Evolutionary conservation across 2,797 vertebrate species (phyloP), one percentile per base, ranked within the genome.

Genomic region (Lepilemur septentrionalis): DNA sequence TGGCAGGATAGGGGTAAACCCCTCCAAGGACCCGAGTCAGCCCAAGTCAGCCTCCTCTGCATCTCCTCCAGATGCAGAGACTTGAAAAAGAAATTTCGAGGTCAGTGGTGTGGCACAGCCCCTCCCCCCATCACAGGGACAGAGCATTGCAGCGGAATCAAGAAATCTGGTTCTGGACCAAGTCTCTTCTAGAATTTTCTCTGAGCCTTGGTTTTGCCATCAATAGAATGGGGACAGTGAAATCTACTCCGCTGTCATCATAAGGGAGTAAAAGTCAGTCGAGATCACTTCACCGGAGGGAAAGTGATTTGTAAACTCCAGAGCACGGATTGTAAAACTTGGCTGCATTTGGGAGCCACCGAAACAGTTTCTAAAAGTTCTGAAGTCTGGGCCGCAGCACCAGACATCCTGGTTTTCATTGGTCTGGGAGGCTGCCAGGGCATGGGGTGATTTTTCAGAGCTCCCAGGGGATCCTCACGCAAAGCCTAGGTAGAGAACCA

Each of bases 101-200:
- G 63, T 38, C n/a, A 22, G 75, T 0, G 1, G 70, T 14, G 15
- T 11, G 35, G 32, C 69, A 55, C 2, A 10, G 15, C 2, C 12
- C 13, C n/a, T 35, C 38, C 30, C 43, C 28, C 2, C 20, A 55
- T 20, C 46, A 72, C 13, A 41, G 28, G 23, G 65, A 67, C 76
- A 55, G 11, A 73, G 17, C 59, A 23, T 2, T 23, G 5, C 28
- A 83, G 32, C 46, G 46, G 79, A 93, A 57, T 79, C 67, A 81
- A 43, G n/a, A 67, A 67, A 86, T 61, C 57, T 52, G 7, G 38
- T 63, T 32, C 61, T 67, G 78, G 30, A 43, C 43, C 75, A 88
- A 50, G 48, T 69, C 41, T 38, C 72, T 88, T 86, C 46, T 79
- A 80, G 75, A 94, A 89, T 79, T 92, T 87, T 91, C 79, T 81